These are phyloP conservation scores for silkworm (Bombyx mori) DNA, from an alignment of 1,140 invertebrate species.

Conservation along the genomic window DNA sequence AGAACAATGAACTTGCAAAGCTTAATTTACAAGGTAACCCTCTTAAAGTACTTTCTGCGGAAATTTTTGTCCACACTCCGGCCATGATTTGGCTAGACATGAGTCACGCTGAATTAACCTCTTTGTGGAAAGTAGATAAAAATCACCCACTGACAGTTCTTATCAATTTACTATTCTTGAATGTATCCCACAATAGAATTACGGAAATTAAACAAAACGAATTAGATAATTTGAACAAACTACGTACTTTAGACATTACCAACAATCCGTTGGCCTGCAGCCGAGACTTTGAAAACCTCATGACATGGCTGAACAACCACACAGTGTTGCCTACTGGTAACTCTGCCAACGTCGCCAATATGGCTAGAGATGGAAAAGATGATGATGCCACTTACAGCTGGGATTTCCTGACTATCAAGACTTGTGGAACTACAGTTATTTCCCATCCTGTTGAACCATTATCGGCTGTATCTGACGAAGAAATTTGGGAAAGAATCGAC, in stretches of 20 bases:
- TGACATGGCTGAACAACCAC: constrained; percentile 71
- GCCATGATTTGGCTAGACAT: constrained; percentile 71
- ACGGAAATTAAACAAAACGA: constrained; percentile 71
- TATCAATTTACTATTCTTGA: constrained; percentile 70
- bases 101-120: constrained; percentile 75
- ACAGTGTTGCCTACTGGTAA: constrained; percentile 62
- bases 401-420: constrained; percentile 59
- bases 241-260: constrained; percentile 75
- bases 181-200: constrained; percentile 73
- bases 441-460: constrained; percentile 41
- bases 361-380: constrained; percentile 56
- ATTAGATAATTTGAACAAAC: constrained; percentile 72
- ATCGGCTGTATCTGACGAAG: constrained; percentile 56
- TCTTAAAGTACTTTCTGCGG: constrained; percentile 75
- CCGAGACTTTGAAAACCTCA: constrained; percentile 72
- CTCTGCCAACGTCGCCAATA: constrained; percentile 56
- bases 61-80: constrained; percentile 75
- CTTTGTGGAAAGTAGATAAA: constrained; percentile 75
- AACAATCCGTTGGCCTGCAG: constrained; percentile 78
- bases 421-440: constrained; percentile 38
- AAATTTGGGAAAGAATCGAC: constrained; percentile 70
- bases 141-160: constrained; percentile 53
- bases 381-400: constrained; percentile 48
- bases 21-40: constrained; percentile 80
- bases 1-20: constrained; percentile 75